Evolutionary conservation across 2,797 vertebrate genomes (phyloP).

Genomic region (Lates japonicus): DNA sequence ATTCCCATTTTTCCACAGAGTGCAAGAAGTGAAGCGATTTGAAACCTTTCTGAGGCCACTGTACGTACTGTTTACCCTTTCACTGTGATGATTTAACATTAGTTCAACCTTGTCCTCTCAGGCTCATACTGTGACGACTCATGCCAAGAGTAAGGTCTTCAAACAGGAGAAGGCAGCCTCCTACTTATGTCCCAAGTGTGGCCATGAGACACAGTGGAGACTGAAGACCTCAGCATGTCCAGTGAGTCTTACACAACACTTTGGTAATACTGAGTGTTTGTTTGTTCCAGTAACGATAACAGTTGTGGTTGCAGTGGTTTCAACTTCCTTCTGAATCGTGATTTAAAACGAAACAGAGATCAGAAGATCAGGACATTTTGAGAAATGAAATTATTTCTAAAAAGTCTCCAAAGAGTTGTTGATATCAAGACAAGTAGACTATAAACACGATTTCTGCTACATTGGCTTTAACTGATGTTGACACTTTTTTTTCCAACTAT

Average conservation of each 20-base stretch:
- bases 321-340: background rate
- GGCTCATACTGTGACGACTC: conserved; percentile 98
- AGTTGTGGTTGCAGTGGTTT: background rate
- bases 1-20: background rate
- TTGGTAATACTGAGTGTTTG: accelerated
- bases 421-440: no score
- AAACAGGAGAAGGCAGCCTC: conserved; percentile 98
- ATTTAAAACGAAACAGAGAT: conserved; percentile 37
- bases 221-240: conserved; percentile 99
- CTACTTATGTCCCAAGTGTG: conserved; percentile 98
- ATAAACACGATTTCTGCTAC: no score
- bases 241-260: conserved; percentile 87
- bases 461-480: background rate
- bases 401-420: no score
- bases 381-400: background rate
- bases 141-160: conserved; percentile 96
- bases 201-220: conserved; percentile 98
- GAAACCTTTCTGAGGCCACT: background rate
- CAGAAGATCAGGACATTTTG: accelerated
- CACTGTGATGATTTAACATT: background rate
- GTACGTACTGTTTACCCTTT: background rate
- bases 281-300: background rate
- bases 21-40: no score
- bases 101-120: conserved; percentile 56
- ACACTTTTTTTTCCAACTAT: background rate